Evolutionary conservation across 92 coral and sea anemone genomes (phyloP).

Genomic region (Epizoanthus illoricatus): DNA sequence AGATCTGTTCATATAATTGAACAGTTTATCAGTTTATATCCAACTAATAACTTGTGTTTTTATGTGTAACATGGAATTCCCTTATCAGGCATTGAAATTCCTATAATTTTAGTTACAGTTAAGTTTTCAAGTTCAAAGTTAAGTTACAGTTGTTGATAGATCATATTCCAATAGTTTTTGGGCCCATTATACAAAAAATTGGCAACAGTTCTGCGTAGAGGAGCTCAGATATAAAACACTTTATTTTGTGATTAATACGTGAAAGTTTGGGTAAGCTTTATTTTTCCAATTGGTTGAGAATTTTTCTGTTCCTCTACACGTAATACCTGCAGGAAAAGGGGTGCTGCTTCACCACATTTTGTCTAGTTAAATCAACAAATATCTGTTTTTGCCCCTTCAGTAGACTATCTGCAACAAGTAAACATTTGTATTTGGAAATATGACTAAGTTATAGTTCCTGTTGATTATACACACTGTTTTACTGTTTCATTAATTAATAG

Average conservation of each 20-base stretch:
- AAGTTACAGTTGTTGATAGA: no score
- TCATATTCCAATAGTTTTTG: no score
- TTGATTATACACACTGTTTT: no score
- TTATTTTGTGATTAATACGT: constrained; percentile 1
- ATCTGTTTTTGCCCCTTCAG: background rate
- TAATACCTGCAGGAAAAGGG: background rate
- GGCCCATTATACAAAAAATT: background rate
- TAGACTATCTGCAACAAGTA: no score
- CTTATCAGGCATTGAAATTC: no score
- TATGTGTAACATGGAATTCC: no score
- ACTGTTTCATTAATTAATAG: no score
- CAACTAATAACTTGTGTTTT: background rate
- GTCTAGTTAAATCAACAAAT: background rate
- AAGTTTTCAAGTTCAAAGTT: no score
- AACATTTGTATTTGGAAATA: no score
- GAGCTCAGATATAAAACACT: constrained; percentile 2
- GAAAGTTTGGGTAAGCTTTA: background rate
- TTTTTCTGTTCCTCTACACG: background rate
- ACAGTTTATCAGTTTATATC: background rate
- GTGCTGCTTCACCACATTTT: background rate
- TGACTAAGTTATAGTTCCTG: no score
- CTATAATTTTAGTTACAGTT: no score
- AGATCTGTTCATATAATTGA: background rate
- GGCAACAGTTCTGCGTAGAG: background rate
- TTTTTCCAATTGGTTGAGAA: background rate